Conservation (phyloP, 1,140 invertebrate genomes). For the Glossosoma conforme region DNA sequence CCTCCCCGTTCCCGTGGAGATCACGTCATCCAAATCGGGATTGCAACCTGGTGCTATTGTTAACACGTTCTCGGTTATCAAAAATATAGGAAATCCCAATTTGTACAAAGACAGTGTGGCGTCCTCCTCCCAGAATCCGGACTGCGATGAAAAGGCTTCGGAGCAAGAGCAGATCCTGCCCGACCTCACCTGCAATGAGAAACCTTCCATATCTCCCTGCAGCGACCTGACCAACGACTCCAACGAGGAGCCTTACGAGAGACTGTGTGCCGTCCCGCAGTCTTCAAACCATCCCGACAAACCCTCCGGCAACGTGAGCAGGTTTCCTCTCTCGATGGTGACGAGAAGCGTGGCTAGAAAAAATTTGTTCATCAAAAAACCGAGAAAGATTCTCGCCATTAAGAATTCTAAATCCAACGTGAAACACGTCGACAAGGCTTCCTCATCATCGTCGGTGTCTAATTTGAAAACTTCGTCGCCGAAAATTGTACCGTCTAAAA, state of each 20-base stretch:
- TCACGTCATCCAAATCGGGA: background rate
- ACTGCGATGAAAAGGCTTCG: slow-evolving; percentile 38
- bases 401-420: slow-evolving; percentile 39
- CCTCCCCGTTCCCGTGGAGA: background rate
- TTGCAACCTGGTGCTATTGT: slow-evolving; percentile 31
- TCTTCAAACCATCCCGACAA: slow-evolving; percentile 1
- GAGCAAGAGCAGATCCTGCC: slow-evolving; percentile 42
- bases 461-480: background rate
- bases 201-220: slow-evolving; percentile 48
- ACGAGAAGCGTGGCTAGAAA: slow-evolving; percentile 5
- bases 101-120: slow-evolving; percentile 34
- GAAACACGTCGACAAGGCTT: slow-evolving; percentile 4
- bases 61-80: slow-evolving; percentile 46
- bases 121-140: background rate
- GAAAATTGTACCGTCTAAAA: background rate
- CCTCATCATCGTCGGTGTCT: no score
- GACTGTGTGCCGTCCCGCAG: slow-evolving; percentile 26
- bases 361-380: slow-evolving; percentile 41
- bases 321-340: slow-evolving; percentile 1
- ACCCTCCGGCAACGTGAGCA: background rate
- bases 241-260: slow-evolving; percentile 33
- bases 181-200: slow-evolving; percentile 49
- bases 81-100: slow-evolving; percentile 41
- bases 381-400: slow-evolving; percentile 45
- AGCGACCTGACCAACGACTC: slow-evolving; percentile 41